Evolutionary conservation across 2,888 invertebrate genomes (phyloP), one percentile per base, ranked within the genome.

Genomic region (Atherix ibis): DNA sequence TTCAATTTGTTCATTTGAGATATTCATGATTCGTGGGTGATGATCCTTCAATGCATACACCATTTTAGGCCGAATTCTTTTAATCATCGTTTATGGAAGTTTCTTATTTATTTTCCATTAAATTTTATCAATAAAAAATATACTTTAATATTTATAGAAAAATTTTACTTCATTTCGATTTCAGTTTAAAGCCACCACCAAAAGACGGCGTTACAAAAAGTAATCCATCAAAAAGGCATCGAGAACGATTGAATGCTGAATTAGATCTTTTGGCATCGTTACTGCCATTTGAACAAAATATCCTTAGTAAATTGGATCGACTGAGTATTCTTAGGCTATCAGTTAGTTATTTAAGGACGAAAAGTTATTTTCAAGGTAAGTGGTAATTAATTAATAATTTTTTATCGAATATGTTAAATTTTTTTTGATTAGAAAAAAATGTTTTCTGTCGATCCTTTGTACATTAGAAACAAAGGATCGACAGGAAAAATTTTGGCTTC

Each of bases 331-430:
- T 98, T 49, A 74, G 98, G 56, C 76, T 99, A 44, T 92, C 94
- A 36, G 98, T 98, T 65, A 92, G 92, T 69, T 99, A 95, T 64
- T 75, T 98, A 49, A 77, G 97, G 52, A 97, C 94, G 55, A 98
- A 98, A 69, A 92, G 94, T 67, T 98, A 97, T 71, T 98, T 98
- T 68, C 94, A 95, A 84, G 92, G 97, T 97, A 65, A 71, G 76
- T 53, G n/a, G n/a, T n/a, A n/a, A n/a, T n/a, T n/a, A n/a, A n/a
- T n/a, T n/a, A n/a, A n/a, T n/a, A n/a, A n/a, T n/a, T n/a, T n/a
- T n/a, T n/a, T n/a, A n/a, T n/a, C n/a, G n/a, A n/a, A n/a, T n/a
- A n/a, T n/a, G n/a, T n/a, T n/a, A n/a, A n/a, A n/a, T n/a, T n/a
- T n/a, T n/a, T n/a, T n/a, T n/a, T n/a, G n/a, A n/a, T n/a, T n/a